phyloP scores from a whole-genome alignment of 2,888 invertebrate species.

The Eueremaeus valkanovi region DNA sequence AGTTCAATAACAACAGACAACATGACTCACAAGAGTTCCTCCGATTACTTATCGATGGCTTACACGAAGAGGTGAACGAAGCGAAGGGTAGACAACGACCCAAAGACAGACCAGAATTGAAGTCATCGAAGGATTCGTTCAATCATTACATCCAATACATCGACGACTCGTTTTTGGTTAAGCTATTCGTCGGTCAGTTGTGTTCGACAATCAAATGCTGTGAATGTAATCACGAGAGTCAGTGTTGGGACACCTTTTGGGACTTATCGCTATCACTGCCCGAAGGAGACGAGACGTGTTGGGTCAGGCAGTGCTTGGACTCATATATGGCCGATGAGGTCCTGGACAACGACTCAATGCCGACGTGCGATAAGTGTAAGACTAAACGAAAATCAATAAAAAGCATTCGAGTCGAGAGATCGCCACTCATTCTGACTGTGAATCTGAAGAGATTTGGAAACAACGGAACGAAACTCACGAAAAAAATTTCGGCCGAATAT shows the following conservation, averaged over 20 bases:
- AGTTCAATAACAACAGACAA: constrained; percentile 55
- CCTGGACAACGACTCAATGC: constrained; percentile 64
- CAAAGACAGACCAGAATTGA: neutral
- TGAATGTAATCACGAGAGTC: constrained; percentile 79
- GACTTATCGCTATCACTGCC: constrained; percentile 86
- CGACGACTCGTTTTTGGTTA: constrained; percentile 53
- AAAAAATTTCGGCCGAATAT: neutral
- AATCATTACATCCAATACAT: constrained; percentile 12
- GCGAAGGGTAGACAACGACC: constrained; percentile 62
- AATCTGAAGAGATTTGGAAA: constrained; percentile 42
- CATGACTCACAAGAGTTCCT: constrained; percentile 89
- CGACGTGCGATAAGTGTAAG: neutral
- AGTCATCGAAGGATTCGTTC: neutral
- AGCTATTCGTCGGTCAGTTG: constrained; percentile 88
- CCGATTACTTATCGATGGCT: constrained; percentile 78
- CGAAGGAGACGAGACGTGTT: constrained; percentile 26
- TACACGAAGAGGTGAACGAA: constrained; percentile 82
- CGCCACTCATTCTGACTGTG: neutral
- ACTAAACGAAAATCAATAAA: neutral
- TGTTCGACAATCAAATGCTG: constrained; percentile 85
- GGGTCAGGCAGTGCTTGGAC: too few relatives aligned
- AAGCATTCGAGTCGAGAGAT: neutral
- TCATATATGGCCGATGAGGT: constrained; percentile 74
- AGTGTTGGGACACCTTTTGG: constrained; percentile 95
- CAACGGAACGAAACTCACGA: constrained; percentile 42